Percentiles rank a stretch among this genome's conserved stretches.
These are phyloP conservation scores for Megaustenia siamemsis DNA, from an alignment of 2,888 invertebrate genomes.

Conservation along the genomic window DNA sequence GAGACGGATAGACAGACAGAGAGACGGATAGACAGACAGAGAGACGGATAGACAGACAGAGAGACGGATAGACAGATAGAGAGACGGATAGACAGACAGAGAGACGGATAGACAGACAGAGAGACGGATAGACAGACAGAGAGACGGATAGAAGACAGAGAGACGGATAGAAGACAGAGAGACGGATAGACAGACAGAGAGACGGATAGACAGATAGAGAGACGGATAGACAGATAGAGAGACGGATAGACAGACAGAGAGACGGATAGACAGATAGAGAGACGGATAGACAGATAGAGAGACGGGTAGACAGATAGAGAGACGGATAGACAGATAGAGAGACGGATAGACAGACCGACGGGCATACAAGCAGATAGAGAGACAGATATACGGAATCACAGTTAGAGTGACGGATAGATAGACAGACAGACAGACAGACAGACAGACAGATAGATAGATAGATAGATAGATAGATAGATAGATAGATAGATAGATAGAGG, in stretches of 20 bases:
- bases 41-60: not conserved
- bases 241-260: too few relatives aligned
- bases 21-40: not conserved
- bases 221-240: slow-evolving; percentile 16
- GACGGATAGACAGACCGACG: not conserved
- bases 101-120: not conserved
- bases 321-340: slow-evolving; percentile 30
- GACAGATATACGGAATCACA: slow-evolving; percentile 33
- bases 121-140: not conserved
- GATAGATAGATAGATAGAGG: not conserved
- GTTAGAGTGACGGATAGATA: not conserved
- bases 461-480: not conserved
- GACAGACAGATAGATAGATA: too few relatives aligned
- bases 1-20: not conserved
- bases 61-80: not conserved
- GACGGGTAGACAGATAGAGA: too few relatives aligned
- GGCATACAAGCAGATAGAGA: slow-evolving; percentile 27
- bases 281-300: too few relatives aligned
- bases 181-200: not conserved
- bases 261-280: too few relatives aligned
- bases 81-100: not conserved
- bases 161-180: too few relatives aligned
- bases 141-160: not conserved
- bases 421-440: not conserved
- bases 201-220: not conserved